Conservation (phyloP, 1,140 invertebrate species). For the Drosophila parvula region DNA sequence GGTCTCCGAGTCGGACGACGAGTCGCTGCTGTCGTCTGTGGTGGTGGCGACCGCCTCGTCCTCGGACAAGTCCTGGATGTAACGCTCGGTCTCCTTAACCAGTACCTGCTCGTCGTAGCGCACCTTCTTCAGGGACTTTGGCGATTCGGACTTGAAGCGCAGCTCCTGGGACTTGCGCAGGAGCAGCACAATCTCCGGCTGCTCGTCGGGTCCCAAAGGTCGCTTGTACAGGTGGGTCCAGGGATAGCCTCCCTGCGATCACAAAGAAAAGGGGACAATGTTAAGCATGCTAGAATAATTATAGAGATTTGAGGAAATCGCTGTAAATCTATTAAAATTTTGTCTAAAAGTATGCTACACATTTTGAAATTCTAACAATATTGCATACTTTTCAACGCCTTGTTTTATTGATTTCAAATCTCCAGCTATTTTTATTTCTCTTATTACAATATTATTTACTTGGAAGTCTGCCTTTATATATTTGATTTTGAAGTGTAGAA, state of each 20-base stretch:
- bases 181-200: slow-evolving; percentile 84
- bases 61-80: slow-evolving; percentile 80
- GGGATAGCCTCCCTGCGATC: slow-evolving; percentile 87
- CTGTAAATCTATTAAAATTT: no score
- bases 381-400: not conserved
- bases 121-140: slow-evolving; percentile 81
- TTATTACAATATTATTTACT: not conserved
- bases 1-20: slow-evolving; percentile 60
- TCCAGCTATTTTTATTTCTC: not conserved
- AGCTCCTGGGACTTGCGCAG: slow-evolving; percentile 82
- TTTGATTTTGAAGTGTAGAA: not conserved
- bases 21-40: slow-evolving; percentile 60
- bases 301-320: not conserved
- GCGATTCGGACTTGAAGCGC: slow-evolving; percentile 79
- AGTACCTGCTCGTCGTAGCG: slow-evolving; percentile 80
- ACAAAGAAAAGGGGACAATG: not conserved
- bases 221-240: slow-evolving; percentile 88
- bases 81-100: slow-evolving; percentile 81
- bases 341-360: no score
- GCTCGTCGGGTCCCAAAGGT: slow-evolving; percentile 84
- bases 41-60: slow-evolving; percentile 64
- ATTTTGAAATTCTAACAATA: no score
- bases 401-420: not conserved
- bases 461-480: not conserved
- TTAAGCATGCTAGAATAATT: not conserved